Evolutionary conservation across 2,113 vertebrate genomes (phyloP), one percentile per base, ranked within the genome.

Genomic region (Collichthys lucidus): DNA sequence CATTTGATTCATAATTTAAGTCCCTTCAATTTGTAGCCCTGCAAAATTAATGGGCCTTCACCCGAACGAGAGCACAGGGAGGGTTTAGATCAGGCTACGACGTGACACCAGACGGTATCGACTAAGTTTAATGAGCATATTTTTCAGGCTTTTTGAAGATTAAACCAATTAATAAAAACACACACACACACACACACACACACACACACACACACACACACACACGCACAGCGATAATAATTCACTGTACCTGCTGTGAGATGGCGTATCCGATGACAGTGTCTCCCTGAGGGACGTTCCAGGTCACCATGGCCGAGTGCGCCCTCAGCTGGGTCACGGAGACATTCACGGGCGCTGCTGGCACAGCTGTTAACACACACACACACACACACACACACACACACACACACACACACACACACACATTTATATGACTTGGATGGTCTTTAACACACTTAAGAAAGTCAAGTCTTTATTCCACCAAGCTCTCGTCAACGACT

Each of bases 191-290:
- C 31, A 47, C 29, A 77, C n/a, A 61, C 12, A 49, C 35, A 49
- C 59, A 35, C 22, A 70, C 42, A 67, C 31, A 67, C n/a, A n/a
- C n/a, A n/a, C n/a, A n/a, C n/a, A n/a, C n/a, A n/a, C n/a, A n/a
- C n/a, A n/a, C n/a, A n/a, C n/a, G n/a, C n/a, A n/a, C 31, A 77
- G 35, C 24, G 61, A 53, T 11, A 29, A 11, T 29, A 0, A 3
- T 24, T 5, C 11, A 42, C 52, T 31, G 26, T 82, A 99, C 98
- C 97, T 99, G 97, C 92, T 99, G 98, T 4, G 97, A 96, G 91
- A 99, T 97, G 90, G 96, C 96, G 80, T 98, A 99, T 86, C 98
- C 98, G 56, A 99, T 99, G 94, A 99, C 96, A 24, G 96, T 92
- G 1, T 99, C 97, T 88, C 97, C 97, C 90, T 97, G 97, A 49